Base-by-base conservation (phyloP, 2,797 vertebrate species). In the Tragelaphus oryx region DNA sequence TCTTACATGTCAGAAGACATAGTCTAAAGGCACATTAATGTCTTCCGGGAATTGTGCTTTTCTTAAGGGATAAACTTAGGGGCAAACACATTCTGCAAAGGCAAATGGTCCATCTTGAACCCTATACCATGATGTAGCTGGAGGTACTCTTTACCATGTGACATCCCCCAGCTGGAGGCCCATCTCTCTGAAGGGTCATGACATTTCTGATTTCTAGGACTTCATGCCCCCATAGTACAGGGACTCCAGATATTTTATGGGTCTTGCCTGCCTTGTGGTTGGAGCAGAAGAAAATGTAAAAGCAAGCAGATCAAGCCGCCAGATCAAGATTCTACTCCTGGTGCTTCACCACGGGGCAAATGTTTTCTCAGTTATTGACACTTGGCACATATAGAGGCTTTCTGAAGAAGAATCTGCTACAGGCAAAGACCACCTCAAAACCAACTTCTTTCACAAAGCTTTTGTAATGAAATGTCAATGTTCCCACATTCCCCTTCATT, bases 391-490 rank as follows among this genome's bases (percentile, higher is more conserved):
- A 78, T 3, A 26, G 1, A 16, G 50, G 11, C 12, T 57, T 89
- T 93, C 60, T 79, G 33, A 83, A 52, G 65, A 92, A 95, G 65
- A 92, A 90, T 90, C 52, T 86, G 28, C 52, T 60, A 57, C 95
- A 57, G 41, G 24, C 62, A 28, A 95, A 20, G 65, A 74, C 33
- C 22, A 68, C 33, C 44, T 62, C 11, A 22, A 93, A 94, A 95
- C 5, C 13, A 86, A 88, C 28, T 52, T 89, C 90, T 83, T 65
- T 85, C 50, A 48, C 30, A 33, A 94, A 87, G 22, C 3, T 93
- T 96, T 82, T 79, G n/a, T 85, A 54, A 89, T 5, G 50, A 48
- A 57, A 33, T 28, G 62, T 84, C 68, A 57, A 59, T 91, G 81
- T 96, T 71, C 8, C 59, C 50, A 88, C 5, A 74, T 93, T 89